Conservation (phyloP, 2,888 invertebrate species). For the Anaspis maculata region DNA sequence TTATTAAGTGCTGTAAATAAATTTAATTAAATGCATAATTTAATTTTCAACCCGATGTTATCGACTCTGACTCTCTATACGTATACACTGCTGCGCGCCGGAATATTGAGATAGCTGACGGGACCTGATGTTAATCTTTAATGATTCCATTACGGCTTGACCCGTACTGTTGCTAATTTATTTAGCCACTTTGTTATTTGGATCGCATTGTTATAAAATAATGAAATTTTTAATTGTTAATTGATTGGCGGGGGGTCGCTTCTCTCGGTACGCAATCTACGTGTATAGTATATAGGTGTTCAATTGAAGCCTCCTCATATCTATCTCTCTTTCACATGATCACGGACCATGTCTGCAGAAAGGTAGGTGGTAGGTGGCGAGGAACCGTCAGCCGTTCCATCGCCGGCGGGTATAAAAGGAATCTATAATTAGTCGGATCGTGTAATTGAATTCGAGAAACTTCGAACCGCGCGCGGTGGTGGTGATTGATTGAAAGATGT, state of each 20-base stretch:
- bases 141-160: slow-evolving; percentile 35
- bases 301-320: no score
- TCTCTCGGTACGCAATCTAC: no score
- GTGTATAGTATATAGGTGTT: no score
- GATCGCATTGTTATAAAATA: slow-evolving; percentile 29
- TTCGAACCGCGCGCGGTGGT: slow-evolving; percentile 15
- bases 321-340: no score
- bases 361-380: no score
- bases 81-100: no score
- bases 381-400: slow-evolving; percentile 5
- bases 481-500: no score
- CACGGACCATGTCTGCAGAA: no score
- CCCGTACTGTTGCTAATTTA: slow-evolving; percentile 34
- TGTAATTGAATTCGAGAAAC: slow-evolving; percentile 25
- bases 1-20: slow-evolving; percentile 30
- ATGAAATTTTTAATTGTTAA: slow-evolving; percentile 28
- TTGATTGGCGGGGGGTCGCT: slow-evolving; percentile 22
- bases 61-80: no score
- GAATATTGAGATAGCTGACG: slow-evolving; percentile 24
- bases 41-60: slow-evolving; percentile 19
- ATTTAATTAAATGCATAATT: slow-evolving; percentile 32
- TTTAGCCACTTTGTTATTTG: slow-evolving; percentile 32
- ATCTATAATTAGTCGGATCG: slow-evolving; percentile 21
- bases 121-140: slow-evolving; percentile 33
- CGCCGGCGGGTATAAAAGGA: no score